phyloP scores from a whole-genome alignment of 2,888 invertebrate genomes.

The Aphidoletes aphidimyza region DNA sequence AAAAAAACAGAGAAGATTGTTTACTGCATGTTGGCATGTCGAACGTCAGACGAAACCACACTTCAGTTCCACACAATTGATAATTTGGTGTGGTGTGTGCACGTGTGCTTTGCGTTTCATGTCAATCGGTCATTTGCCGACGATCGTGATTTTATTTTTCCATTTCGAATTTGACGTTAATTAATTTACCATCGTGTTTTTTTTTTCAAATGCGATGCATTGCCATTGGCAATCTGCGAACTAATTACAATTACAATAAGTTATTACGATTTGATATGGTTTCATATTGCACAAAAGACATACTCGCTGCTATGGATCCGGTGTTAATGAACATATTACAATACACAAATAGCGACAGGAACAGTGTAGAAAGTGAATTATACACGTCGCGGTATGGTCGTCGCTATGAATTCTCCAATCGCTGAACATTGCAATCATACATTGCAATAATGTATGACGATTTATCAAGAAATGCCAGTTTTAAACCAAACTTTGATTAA shows the following conservation, averaged over 20 bases:
- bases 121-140: slow-evolving; percentile 34
- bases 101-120: not conserved
- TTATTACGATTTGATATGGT: not conserved
- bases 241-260: not conserved
- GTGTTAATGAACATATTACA: slow-evolving; percentile 32
- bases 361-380: not conserved
- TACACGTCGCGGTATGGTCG: too few species aligned
- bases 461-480: not conserved
- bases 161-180: slow-evolving; percentile 27
- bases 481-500: not conserved
- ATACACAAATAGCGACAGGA: not conserved
- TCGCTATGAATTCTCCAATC: not conserved
- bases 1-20: not conserved
- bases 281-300: not conserved
- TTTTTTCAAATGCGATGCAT: not conserved
- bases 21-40: not conserved
- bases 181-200: not conserved
- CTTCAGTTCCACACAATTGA: not conserved
- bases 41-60: not conserved
- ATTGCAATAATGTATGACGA: not conserved
- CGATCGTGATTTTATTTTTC: slow-evolving; percentile 46
- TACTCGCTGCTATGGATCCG: not conserved
- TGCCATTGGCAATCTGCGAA: too few species aligned
- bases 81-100: not conserved
- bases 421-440: not conserved